Base-by-base conservation (phyloP, 2,797 vertebrate genomes). In the Spinus pinus region DNA sequence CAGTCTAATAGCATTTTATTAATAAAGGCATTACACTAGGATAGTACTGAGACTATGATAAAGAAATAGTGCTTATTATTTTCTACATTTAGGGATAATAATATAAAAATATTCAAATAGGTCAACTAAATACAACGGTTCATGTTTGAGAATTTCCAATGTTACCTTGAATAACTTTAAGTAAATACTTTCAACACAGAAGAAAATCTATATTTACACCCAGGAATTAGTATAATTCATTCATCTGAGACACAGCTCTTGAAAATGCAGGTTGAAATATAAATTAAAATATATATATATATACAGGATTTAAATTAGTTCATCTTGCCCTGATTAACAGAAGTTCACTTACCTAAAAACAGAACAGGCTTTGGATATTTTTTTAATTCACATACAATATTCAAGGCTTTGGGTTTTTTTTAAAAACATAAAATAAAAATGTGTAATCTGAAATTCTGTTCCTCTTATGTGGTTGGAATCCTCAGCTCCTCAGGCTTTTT, bases 191-290 rank as follows among this genome's bases (percentile, higher is more conserved):
- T 46, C 60, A 93, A 85, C 10, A 86, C 12, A 81, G 54, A 92
- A 78, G 33, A 92, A 88, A 88, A 91, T 75, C 64, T 77, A 81
- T 65, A 64, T 88, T 95, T 94, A 90, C 18, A 88, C 41, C n/a
- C 39, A 72, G 20, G 30, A 50, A 60, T 86, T 39, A 90, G 20
- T 50, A 92, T 60, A 73, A 95, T 42, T 79, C 15, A 79, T 72
- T 93, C 12, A 66, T 57, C 16, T 80, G 33, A 90, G 53, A 90
- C 21, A 81, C 0, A 74, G 41, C 21, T 64, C 19, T 41, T 86
- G 13, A 92, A 84, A 93, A 80, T 11, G 6, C 13, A 71, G 5
- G 10, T 47, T 84, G 80, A 90, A 91, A 72, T 27, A 49, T 22
- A 61, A 80, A 41, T 22, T 19, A 4, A 2, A 7, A 75, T 35